Evolutionary conservation across 2,888 invertebrate species (phyloP).

Genomic region (Amblyjoppa proteus): DNA sequence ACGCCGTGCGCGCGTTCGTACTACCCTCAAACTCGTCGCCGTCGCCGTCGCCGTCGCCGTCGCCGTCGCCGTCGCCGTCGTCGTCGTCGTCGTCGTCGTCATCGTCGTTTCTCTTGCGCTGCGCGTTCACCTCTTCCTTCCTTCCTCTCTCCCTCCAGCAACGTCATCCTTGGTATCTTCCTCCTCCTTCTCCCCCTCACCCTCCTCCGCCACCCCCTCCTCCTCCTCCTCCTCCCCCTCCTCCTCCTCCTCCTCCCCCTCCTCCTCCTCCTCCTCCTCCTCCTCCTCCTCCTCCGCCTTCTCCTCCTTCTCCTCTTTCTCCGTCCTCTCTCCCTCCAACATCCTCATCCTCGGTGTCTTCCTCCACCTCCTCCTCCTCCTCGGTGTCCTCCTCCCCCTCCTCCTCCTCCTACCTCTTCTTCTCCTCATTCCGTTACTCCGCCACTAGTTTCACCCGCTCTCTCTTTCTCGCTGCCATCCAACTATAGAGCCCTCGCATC

Average conservation of each 20-base stretch:
- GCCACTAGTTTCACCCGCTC: constrained; percentile 46
- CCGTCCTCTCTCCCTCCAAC: background rate
- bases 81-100: constrained; percentile 36
- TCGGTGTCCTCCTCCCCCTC: background rate
- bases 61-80: constrained; percentile 51
- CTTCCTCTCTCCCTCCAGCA: constrained; percentile 21
- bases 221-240: background rate
- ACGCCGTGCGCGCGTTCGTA: constrained; percentile 20
- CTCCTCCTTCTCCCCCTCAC: constrained; percentile 14
- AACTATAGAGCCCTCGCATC: constrained; percentile 42
- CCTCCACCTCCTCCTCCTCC: constrained; percentile 21
- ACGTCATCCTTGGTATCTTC: no score
- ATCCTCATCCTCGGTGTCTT: background rate
- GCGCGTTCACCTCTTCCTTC: constrained; percentile 45
- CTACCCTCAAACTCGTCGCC: constrained; percentile 50
- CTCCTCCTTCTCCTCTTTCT: no score
- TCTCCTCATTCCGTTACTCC: background rate
- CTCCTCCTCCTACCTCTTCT: no score
- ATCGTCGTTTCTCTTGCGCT: constrained; percentile 45
- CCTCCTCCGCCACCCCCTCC: no score
- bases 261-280: constrained; percentile 5
- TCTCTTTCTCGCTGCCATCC: constrained; percentile 48
- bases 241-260: background rate
- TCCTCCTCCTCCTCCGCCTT: background rate
- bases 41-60: constrained; percentile 43